Evolutionary conservation across 2,113 vertebrate genomes (phyloP).

Genomic region (Aspiorhynchus laticeps): DNA sequence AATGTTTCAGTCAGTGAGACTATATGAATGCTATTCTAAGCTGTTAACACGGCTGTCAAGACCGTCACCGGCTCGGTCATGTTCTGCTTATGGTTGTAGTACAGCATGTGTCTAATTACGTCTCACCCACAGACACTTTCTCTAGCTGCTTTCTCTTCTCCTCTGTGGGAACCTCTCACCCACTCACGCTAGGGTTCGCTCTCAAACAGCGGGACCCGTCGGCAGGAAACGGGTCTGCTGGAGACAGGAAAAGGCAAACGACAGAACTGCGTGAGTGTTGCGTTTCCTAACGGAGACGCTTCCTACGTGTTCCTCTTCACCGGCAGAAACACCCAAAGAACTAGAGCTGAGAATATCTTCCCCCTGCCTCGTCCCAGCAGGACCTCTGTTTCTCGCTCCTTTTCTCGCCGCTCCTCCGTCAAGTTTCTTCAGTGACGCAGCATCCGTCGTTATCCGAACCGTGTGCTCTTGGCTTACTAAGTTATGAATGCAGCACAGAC

Average conservation of each 20-base stretch:
- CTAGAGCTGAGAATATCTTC: slow-evolving; percentile 48
- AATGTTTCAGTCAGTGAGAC: neutral
- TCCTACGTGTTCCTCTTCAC: slow-evolving; percentile 7
- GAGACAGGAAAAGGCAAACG: slow-evolving; percentile 54
- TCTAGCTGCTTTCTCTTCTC: slow-evolving; percentile 20
- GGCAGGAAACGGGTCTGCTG: slow-evolving; percentile 48
- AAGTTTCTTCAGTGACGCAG: slow-evolving; percentile 2
- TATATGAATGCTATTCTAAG: neutral
- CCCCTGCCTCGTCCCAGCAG: slow-evolving; percentile 25
- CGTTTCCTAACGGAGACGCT: neutral
- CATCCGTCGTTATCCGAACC: slow-evolving; percentile 3
- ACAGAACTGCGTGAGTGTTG: slow-evolving; percentile 32
- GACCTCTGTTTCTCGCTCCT: neutral
- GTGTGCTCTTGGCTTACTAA: slow-evolving; percentile 9
- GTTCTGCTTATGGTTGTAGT: slow-evolving; percentile 18
- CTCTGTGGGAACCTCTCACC: slow-evolving; percentile 41
- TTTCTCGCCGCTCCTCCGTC: neutral
- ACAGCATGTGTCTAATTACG: neutral
- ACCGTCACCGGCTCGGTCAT: neutral
- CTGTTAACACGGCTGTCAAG: slow-evolving; percentile 1
- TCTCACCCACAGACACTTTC: neutral
- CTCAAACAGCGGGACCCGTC: neutral
- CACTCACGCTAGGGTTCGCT: neutral
- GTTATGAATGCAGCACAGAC: slow-evolving; percentile 44
- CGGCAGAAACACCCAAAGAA: slow-evolving; percentile 17